phyloP scores from a whole-genome alignment of 2,797 vertebrate species.

The Spatula clypeata region DNA sequence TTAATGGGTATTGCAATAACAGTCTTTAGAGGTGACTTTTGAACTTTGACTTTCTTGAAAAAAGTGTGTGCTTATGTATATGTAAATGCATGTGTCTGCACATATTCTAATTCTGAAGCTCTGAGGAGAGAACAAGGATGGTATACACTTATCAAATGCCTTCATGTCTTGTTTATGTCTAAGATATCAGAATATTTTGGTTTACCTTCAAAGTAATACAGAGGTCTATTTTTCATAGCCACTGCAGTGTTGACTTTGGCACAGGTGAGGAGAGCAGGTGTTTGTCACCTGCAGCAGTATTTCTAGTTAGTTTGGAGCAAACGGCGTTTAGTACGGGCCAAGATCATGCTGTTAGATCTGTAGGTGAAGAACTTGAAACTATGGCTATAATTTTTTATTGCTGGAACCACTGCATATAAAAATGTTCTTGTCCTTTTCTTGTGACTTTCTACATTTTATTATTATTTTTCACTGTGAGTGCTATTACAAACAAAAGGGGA shows the following conservation, averaged over 20 bases:
- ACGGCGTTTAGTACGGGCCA: not conserved
- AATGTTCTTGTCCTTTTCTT: not conserved
- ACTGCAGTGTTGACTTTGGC: not conserved
- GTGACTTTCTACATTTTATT: not conserved
- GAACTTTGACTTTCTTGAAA: not conserved
- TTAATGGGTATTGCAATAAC: not conserved
- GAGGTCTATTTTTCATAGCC: not conserved
- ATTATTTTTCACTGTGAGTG: not conserved
- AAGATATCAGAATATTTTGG: not conserved
- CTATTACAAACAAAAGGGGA: not conserved
- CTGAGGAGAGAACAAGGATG: not conserved
- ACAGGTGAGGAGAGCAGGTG: not conserved
- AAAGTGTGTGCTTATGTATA: fast-evolving
- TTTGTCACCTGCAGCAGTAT: not conserved
- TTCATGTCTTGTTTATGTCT: not conserved
- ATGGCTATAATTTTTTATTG: not conserved
- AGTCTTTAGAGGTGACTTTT: not conserved
- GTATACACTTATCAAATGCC: not conserved
- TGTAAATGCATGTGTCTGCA: not conserved
- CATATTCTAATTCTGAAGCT: not conserved
- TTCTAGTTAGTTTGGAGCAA: slow-evolving; percentile 5
- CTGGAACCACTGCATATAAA: not conserved
- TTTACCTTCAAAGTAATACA: not conserved
- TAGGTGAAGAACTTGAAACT: slow-evolving; percentile 1
- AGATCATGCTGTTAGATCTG: not conserved